Evolutionary conservation across 2,888 invertebrate genomes (phyloP), one percentile per base, ranked within the genome.

Genomic region (Gortyna flavago): DNA sequence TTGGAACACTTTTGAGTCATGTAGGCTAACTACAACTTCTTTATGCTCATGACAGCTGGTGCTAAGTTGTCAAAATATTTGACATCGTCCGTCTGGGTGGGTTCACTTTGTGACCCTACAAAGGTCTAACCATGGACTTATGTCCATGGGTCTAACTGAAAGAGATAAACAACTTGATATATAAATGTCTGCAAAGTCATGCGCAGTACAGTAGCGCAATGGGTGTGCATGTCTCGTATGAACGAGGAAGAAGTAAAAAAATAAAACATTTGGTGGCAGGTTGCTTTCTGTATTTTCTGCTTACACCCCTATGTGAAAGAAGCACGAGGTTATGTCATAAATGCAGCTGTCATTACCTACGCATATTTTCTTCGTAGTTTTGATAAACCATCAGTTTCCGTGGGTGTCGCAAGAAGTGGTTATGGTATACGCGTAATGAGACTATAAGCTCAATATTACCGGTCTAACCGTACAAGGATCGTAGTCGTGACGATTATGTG

Each of bases 401-500:
- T 62, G 44, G 44, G 54, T 80, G 54, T 32, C 38, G 61, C 54
- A 74, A 80, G 61, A 51, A 32, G 38, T 67, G 61, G 67, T 79
- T 61, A 80, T 32, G 57, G 38, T 35, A 32, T 61, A 41, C 7
- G 25, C 18, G 18, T 48, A 75, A 75, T 59, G 11, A 25, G 29
- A 25, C 32, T 59, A 2, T 35, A 51, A n/a, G 48, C 35, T 67
- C 32, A n/a, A 68, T 41, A 65, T 66, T 81, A 70, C 76, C 69
- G 35, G 81, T 61, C 59, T 76, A 5, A 61, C 80, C 76, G 11
- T 80, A 81, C 32, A 70, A 65, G 81, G 69, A 74, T 54, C 16
- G 35, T 11, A 16, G 35, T 75, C 41, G 35, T 69, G 76, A 65
- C 44, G 44, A 29, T 70, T 76, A 81, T 51, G 76, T 44, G 59